Evolutionary conservation across 2,797 vertebrate genomes (phyloP).

Genomic region (Otus scops): DNA sequence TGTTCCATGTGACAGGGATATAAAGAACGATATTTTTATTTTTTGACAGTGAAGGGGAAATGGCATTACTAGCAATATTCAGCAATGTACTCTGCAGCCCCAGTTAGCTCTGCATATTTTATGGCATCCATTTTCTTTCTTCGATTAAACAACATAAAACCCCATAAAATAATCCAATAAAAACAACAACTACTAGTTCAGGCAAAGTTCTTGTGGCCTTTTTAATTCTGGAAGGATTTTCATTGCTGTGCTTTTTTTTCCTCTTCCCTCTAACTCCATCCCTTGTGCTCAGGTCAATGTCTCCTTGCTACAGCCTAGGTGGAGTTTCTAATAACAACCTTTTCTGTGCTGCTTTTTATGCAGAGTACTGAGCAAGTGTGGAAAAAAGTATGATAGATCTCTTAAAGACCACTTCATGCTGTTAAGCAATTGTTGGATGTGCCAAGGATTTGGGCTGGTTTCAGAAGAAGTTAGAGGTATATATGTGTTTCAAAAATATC

Average conservation of each 20-base stretch:
- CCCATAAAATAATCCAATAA: slow-evolving; percentile 60
- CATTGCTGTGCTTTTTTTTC: neutral
- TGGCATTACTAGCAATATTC: slow-evolving; percentile 43
- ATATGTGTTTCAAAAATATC: neutral
- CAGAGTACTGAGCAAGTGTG: neutral
- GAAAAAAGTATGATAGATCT: neutral
- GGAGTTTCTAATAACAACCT: neutral
- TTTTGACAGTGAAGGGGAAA: slow-evolving; percentile 62
- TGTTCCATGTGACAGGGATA: slow-evolving; percentile 49
- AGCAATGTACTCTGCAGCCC: slow-evolving; percentile 39
- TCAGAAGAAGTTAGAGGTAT: neutral
- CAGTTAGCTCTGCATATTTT: slow-evolving; percentile 58
- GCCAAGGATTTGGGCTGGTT: neutral
- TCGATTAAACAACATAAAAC: slow-evolving; percentile 64
- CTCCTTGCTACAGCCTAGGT: neutral
- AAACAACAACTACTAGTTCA: slow-evolving; percentile 53
- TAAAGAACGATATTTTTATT: slow-evolving; percentile 55
- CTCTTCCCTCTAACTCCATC: neutral
- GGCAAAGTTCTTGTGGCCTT: slow-evolving; percentile 33
- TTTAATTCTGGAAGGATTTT: slow-evolving; percentile 29
- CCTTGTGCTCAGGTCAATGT: neutral
- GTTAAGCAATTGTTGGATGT: neutral
- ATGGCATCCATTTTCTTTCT: slow-evolving; percentile 62
- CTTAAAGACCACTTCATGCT: neutral
- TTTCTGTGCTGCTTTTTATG: neutral